Percentiles rank a stretch among this genome's conserved stretches.
phyloP scores from a whole-genome alignment of 1,140 invertebrate genomes.

The Tetramorium parvispinum region DNA sequence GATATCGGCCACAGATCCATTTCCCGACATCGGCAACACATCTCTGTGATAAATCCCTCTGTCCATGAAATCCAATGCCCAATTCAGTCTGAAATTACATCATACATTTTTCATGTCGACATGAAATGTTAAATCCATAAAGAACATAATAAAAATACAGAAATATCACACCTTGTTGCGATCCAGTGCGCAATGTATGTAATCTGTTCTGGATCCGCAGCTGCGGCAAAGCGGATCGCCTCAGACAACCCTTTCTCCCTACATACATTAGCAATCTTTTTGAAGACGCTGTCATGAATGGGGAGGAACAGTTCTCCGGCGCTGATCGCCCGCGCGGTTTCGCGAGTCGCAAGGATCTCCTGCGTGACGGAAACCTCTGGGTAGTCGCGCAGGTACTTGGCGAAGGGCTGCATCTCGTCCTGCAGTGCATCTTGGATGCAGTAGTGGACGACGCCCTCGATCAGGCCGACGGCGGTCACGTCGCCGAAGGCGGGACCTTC shows the following conservation, averaged over 20 bases:
- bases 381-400: slow-evolving; percentile 77
- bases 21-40: slow-evolving; percentile 78
- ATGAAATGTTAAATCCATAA: not conserved
- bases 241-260: slow-evolving; percentile 87
- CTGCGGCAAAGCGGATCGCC: slow-evolving; percentile 85
- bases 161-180: slow-evolving; percentile 75
- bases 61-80: slow-evolving; percentile 80
- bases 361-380: slow-evolving; percentile 79
- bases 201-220: slow-evolving; percentile 80
- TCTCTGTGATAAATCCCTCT: slow-evolving; percentile 80
- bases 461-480: slow-evolving; percentile 71
- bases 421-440: slow-evolving; percentile 75
- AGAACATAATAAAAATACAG: not conserved
- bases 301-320: slow-evolving; percentile 83
- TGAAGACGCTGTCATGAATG: slow-evolving; percentile 83
- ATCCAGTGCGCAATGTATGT: slow-evolving; percentile 80
- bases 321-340: slow-evolving; percentile 79
- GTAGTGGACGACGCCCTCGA: slow-evolving; percentile 67
- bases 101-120: not conserved
- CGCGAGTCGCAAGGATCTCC: slow-evolving; percentile 82
- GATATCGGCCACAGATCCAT: slow-evolving; percentile 81
- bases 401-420: slow-evolving; percentile 79
- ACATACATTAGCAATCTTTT: slow-evolving; percentile 83
- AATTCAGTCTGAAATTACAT: slow-evolving; percentile 74
- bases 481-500: slow-evolving; percentile 73